These are phyloP conservation scores for Serilophus lunatus DNA, from an alignment of 2,113 vertebrate genomes.

Conservation along the genomic window DNA sequence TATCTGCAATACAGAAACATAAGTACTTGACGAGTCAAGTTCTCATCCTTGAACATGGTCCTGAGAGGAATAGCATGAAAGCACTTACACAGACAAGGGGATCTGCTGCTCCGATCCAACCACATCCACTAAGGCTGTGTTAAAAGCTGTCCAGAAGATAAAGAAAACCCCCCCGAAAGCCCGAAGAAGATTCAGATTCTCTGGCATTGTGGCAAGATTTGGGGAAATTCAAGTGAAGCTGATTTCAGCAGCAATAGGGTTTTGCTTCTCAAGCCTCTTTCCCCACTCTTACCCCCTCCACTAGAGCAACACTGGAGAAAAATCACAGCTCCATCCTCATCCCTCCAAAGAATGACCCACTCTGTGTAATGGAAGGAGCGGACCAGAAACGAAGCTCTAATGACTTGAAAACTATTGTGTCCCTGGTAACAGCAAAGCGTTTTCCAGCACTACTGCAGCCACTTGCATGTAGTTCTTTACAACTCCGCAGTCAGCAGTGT, in stretches of 20 bases:
- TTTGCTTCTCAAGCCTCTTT: background rate
- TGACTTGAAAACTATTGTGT: constrained; percentile 71
- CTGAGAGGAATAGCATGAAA: constrained; percentile 6
- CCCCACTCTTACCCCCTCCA: background rate
- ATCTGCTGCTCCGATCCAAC: constrained; percentile 91
- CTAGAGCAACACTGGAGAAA: background rate
- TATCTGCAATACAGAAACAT: constrained; percentile 26
- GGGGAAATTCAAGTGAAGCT: constrained; percentile 12
- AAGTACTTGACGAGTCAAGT: constrained; percentile 42
- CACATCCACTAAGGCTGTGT: constrained; percentile 73
- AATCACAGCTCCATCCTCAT: constrained; percentile 66
- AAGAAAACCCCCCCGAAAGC: constrained; percentile 64
- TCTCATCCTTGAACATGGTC: background rate
- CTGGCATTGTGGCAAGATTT: constrained; percentile 70
- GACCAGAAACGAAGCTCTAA: constrained; percentile 57
- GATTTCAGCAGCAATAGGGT: background rate
- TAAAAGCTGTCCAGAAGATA: constrained; percentile 80
- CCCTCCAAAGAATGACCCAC: constrained; percentile 53
- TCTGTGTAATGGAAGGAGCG: constrained; percentile 3
- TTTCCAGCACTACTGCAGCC: constrained; percentile 71
- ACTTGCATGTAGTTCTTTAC: constrained; percentile 73
- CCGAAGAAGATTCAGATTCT: constrained; percentile 57
- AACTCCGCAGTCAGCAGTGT: constrained; percentile 80
- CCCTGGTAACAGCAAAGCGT: constrained; percentile 69
- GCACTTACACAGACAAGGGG: constrained; percentile 94